Conservation (phyloP, 2,888 invertebrate species). For the Polyploca ridens region DNA sequence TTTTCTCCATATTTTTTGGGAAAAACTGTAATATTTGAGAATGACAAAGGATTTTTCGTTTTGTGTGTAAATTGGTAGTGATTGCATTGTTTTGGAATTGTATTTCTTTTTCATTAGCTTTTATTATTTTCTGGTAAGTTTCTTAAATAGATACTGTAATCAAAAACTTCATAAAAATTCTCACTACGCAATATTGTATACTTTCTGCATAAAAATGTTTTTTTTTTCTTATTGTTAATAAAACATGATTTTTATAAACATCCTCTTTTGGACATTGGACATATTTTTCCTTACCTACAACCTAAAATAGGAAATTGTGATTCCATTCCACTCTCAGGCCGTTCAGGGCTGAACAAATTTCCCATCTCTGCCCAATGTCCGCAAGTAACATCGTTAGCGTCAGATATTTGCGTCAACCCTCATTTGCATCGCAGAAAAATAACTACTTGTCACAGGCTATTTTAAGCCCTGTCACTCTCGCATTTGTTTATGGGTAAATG, state of each 20-base stretch:
- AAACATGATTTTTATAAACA: not conserved
- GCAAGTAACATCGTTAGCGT: conserved; percentile 29
- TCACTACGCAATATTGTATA: not conserved
- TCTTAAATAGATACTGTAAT: not conserved
- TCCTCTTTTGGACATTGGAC: not conserved
- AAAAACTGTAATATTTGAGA: not conserved
- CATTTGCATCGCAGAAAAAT: conserved; percentile 27
- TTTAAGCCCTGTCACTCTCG: not conserved
- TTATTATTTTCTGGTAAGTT: not conserved
- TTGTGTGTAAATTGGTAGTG: conserved; percentile 1
- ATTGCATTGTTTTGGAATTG: not conserved
- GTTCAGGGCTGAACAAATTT: conserved; percentile 20
- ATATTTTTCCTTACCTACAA: not conserved
- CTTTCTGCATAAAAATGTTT: not conserved
- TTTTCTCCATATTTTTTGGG: not conserved
- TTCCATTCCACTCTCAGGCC: not conserved
- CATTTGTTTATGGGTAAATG: not conserved
- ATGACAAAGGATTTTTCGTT: conserved; percentile 9
- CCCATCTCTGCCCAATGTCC: conserved; percentile 21
- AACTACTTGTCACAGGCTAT: conserved; percentile 25
- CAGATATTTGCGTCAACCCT: conserved; percentile 19
- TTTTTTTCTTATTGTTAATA: not conserved
- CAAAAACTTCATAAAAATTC: not conserved
- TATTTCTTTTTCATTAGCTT: not conserved
- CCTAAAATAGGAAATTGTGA: conserved; percentile 2